phyloP scores from a whole-genome alignment of 2,797 vertebrate species.

The Poecilia gillii region DNA sequence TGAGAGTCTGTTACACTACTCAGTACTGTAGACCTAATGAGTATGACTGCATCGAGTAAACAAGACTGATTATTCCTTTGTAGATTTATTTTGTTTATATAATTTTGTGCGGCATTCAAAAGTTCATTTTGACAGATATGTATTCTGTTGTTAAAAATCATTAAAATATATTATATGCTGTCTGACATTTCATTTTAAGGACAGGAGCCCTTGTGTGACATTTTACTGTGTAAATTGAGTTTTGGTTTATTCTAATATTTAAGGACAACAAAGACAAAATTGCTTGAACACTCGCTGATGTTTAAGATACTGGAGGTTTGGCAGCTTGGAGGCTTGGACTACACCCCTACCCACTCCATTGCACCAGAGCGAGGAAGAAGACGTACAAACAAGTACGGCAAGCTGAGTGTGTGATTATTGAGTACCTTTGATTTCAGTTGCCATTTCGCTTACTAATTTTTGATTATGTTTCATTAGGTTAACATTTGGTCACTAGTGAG shows the following conservation, averaged over 20 bases:
- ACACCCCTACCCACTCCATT: no score
- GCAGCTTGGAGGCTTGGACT: no score
- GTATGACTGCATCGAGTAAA: conserved; percentile 39
- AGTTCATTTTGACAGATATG: conserved; percentile 55
- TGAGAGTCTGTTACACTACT: conserved; percentile 57
- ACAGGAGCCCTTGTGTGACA: background rate
- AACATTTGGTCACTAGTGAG: no score
- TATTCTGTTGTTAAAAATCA: conserved; percentile 53
- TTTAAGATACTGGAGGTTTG: no score
- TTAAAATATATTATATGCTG: conserved; percentile 53
- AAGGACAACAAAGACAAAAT: background rate
- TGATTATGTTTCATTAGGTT: no score
- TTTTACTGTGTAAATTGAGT: background rate
- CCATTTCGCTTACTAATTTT: no score
- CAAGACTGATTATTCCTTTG: conserved; percentile 39
- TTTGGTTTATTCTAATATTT: background rate
- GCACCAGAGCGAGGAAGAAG: no score
- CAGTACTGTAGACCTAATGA: conserved; percentile 40
- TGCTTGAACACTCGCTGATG: background rate
- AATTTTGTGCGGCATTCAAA: conserved; percentile 63
- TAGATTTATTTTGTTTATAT: conserved; percentile 40
- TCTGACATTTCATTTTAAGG: conserved; percentile 28
- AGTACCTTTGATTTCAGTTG: no score
- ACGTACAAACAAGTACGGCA: no score
- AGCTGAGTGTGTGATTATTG: no score